Percentiles rank a stretch among this genome's conserved stretches.
Evolutionary conservation across 2,113 vertebrate genomes (phyloP).

Genomic region (Deroptyus accipitrinus): DNA sequence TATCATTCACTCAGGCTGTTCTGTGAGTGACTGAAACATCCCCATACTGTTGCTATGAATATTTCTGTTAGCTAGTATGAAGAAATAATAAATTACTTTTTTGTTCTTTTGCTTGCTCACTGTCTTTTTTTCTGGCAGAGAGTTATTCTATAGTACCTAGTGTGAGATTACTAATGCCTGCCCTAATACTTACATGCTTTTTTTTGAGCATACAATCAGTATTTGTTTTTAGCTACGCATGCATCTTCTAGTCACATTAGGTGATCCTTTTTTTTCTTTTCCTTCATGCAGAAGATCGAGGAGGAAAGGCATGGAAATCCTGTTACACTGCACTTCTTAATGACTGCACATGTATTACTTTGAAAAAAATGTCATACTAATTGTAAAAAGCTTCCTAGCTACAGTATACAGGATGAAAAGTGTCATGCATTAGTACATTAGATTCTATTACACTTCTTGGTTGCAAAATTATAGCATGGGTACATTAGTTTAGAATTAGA

Average conservation of each 20-base stretch:
- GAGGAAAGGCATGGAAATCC: not conserved
- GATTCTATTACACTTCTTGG: not conserved
- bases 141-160: not conserved
- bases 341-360: not conserved
- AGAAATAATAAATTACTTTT: not conserved
- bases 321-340: not conserved
- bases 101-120: not conserved
- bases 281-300: not conserved
- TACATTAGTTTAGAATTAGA: not conserved
- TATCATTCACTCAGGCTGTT: conserved; percentile 72
- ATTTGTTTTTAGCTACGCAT: not conserved
- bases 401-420: not conserved
- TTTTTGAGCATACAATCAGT: not conserved
- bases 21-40: conserved; percentile 72
- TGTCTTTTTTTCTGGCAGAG: not conserved
- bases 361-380: not conserved
- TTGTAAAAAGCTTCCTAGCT: conserved; percentile 13
- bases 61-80: not conserved
- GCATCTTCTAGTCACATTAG: conserved; percentile 33
- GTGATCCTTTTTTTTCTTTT: conserved; percentile 10
- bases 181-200: not conserved
- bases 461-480: not conserved
- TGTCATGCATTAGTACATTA: not conserved
- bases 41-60: not conserved
- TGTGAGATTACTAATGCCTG: conserved; percentile 15